These are phyloP conservation scores for Cyphomyrmex costatus DNA, from an alignment of 1,140 invertebrate species.

Conservation along the genomic window DNA sequence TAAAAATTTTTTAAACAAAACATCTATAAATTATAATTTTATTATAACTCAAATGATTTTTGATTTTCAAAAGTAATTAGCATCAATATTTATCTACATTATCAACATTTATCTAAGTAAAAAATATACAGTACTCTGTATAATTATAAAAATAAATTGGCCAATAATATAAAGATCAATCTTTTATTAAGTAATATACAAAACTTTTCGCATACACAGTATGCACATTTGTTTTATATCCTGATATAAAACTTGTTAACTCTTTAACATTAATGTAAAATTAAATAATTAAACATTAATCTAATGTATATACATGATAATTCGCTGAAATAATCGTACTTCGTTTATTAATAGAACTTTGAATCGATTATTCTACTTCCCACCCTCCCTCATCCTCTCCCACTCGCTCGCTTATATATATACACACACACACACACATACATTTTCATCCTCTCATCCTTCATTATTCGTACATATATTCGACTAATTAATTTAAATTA, in stretches of 20 bases:
- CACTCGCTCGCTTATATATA: neutral
- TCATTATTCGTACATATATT: neutral
- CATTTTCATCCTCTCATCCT: neutral
- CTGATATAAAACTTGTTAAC: conserved; percentile 69
- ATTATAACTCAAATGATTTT: neutral
- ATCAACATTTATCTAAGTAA: neutral
- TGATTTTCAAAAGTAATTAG: neutral
- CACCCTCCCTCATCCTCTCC: conserved; percentile 12
- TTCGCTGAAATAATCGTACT: conserved; percentile 64
- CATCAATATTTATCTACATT: neutral
- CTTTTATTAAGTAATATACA: conserved; percentile 67
- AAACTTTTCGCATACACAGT: conserved; percentile 79
- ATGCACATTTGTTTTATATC: conserved; percentile 73
- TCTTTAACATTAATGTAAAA: conserved; percentile 64
- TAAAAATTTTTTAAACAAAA: neutral
- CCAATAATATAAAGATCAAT: conserved; percentile 53
- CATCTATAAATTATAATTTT: conserved; percentile 19
- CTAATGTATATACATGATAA: conserved; percentile 64
- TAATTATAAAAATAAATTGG: conserved; percentile 27
- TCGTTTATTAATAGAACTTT: conserved; percentile 71
- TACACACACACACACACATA: neutral
- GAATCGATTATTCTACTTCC: conserved; percentile 64
- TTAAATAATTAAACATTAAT: conserved; percentile 72
- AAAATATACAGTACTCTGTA: conserved; percentile 20
- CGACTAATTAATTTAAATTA: conserved; percentile 32